A percentile compares a stretch with the other conserved stretches of the same genome.
These are phyloP conservation scores for Lypha dubia DNA, from an alignment of 2,888 invertebrate species.

Conservation along the genomic window DNA sequence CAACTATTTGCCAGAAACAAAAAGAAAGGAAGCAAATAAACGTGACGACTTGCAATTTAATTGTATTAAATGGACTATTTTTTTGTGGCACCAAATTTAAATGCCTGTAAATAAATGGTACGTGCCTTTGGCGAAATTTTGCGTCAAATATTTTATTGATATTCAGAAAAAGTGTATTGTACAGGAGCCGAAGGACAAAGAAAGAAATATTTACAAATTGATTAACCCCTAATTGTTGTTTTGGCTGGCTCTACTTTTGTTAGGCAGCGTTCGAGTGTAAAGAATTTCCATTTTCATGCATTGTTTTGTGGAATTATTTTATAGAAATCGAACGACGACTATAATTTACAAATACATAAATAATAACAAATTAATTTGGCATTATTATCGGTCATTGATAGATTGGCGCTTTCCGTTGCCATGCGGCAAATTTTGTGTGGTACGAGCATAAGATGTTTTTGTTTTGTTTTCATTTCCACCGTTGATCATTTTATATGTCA, in stretches of 20 bases:
- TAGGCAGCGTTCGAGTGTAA: slow-evolving; percentile 27
- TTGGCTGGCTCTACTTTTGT: not conserved
- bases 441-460: slow-evolving; percentile 1
- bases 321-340: not conserved
- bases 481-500: slow-evolving; percentile 57
- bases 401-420: slow-evolving; percentile 21
- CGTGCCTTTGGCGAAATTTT: slow-evolving; percentile 28
- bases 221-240: slow-evolving; percentile 67
- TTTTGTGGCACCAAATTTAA: slow-evolving; percentile 20
- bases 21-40: not conserved
- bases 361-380: slow-evolving; percentile 58
- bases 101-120: slow-evolving; percentile 27
- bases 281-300: slow-evolving; percentile 49
- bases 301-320: slow-evolving; percentile 36
- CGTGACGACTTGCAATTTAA: slow-evolving; percentile 35
- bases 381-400: slow-evolving; percentile 50
- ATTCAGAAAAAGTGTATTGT: not conserved
- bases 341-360: slow-evolving; percentile 8
- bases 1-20: not conserved
- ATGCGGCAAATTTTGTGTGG: not conserved
- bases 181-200: not conserved
- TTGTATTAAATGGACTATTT: slow-evolving; percentile 11
- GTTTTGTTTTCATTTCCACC: not conserved
- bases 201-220: slow-evolving; percentile 22
- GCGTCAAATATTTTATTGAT: not conserved